Percentiles rank a stretch among this genome's conserved stretches.
Evolutionary conservation across 92 coral and sea anemone genomes (phyloP).

Genomic region (Bergia sp.): DNA sequence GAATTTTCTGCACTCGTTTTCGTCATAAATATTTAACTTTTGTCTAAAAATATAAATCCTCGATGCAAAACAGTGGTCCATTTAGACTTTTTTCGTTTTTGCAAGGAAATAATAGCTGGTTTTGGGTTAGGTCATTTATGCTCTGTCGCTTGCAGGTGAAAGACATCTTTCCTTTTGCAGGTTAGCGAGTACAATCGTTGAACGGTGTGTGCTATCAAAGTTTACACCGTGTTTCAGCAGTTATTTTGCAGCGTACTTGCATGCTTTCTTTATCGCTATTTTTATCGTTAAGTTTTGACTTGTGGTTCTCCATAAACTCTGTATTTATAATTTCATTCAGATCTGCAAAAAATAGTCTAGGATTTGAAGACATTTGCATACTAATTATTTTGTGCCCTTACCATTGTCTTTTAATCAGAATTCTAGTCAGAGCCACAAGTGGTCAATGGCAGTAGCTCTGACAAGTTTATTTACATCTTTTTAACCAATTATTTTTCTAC

Average conservation of each 20-base stretch:
- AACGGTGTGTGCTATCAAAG: not conserved
- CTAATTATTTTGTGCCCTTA: not conserved
- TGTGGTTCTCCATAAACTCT: not conserved
- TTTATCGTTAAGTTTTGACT: not conserved
- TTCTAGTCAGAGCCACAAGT: no score
- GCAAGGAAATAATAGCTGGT: not conserved
- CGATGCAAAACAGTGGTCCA: constrained; percentile 4
- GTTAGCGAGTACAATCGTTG: not conserved
- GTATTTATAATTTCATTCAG: not conserved
- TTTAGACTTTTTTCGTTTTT: constrained; percentile 12
- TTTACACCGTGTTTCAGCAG: not conserved
- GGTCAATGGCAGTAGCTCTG: not conserved
- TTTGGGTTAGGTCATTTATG: constrained; percentile 10
- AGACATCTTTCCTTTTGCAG: not conserved
- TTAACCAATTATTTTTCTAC: not conserved
- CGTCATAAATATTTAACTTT: constrained; percentile 2
- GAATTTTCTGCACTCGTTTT: constrained; percentile 24
- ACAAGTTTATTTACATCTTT: not conserved
- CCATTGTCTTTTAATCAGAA: not conserved
- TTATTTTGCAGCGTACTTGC: not conserved
- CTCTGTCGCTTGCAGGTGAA: constrained; percentile 6
- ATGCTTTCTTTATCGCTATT: not conserved
- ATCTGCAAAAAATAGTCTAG: constrained; percentile 18
- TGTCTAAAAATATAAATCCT: not conserved
- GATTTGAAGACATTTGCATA: constrained; percentile 28